Evolutionary conservation across 2,797 vertebrate genomes (phyloP).

Genomic region (Catharus ustulatus): DNA sequence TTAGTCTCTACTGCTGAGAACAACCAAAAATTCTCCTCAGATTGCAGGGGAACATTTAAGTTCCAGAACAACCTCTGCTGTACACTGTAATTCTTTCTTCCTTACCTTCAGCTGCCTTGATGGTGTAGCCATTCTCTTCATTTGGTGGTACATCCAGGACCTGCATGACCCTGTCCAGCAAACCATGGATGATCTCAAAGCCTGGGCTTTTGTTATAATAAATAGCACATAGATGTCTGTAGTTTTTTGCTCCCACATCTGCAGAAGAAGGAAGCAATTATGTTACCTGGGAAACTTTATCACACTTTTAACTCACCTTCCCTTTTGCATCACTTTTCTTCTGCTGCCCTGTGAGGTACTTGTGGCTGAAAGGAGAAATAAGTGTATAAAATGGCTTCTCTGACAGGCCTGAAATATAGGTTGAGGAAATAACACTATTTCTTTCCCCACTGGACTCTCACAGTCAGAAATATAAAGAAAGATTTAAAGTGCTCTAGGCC

Average conservation of each 20-base stretch:
- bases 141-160: conserved; percentile 85
- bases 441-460: background rate
- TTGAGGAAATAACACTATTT: background rate
- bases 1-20: background rate
- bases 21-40: background rate
- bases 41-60: background rate
- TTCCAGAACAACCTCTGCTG: background rate
- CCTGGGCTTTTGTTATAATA: conserved; percentile 95
- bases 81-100: background rate
- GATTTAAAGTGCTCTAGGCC: background rate
- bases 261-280: conserved; percentile 28
- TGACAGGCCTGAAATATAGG: background rate
- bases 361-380: background rate
- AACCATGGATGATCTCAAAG: conserved; percentile 96
- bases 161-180: conserved; percentile 95
- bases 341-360: background rate
- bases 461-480: background rate
- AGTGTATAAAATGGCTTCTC: background rate
- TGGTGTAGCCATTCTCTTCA: conserved; percentile 84
- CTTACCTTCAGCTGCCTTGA: conserved; percentile 91
- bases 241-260: conserved; percentile 95
- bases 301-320: background rate
- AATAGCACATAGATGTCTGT: conserved; percentile 88
- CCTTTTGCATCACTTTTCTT: background rate
- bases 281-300: background rate